Conservation (phyloP, 2,113 vertebrate genomes). For the Microtus montanus region DNA sequence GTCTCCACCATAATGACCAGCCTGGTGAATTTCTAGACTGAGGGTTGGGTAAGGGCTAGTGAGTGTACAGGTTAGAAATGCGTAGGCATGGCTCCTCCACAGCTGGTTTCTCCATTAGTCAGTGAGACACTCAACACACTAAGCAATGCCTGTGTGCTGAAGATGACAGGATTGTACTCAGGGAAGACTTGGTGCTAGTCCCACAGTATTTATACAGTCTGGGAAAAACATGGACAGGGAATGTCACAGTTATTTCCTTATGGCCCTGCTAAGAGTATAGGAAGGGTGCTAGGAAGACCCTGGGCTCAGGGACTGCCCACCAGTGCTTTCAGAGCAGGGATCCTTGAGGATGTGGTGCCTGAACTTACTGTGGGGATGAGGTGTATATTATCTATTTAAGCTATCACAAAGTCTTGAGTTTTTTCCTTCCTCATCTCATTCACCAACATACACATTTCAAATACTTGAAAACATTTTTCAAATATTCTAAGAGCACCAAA, state of each 20-base stretch:
- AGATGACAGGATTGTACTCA: neutral
- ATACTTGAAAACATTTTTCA: slow-evolving; percentile 73
- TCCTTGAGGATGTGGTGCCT: slow-evolving; percentile 1
- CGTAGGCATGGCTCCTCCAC: neutral
- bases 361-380: neutral
- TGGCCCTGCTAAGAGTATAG: neutral
- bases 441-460: slow-evolving; percentile 50
- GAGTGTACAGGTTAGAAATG: neutral
- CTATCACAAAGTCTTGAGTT: neutral
- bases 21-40: neutral
- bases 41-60: neutral
- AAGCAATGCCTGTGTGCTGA: neutral
- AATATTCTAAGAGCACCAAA: slow-evolving; percentile 68
- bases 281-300: neutral
- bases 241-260: neutral
- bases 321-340: neutral
- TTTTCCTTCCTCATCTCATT: slow-evolving; percentile 42
- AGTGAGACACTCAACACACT: neutral
- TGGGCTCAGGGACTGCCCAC: neutral
- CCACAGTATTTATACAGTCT: neutral
- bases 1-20: neutral
- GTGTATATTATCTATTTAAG: neutral
- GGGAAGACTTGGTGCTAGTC: neutral
- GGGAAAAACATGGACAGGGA: neutral
- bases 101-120: neutral